Evolutionary conservation across 2,888 invertebrate species (phyloP), one percentile per base, ranked within the genome.

Genomic region (Leptopilina drosophilae): DNA sequence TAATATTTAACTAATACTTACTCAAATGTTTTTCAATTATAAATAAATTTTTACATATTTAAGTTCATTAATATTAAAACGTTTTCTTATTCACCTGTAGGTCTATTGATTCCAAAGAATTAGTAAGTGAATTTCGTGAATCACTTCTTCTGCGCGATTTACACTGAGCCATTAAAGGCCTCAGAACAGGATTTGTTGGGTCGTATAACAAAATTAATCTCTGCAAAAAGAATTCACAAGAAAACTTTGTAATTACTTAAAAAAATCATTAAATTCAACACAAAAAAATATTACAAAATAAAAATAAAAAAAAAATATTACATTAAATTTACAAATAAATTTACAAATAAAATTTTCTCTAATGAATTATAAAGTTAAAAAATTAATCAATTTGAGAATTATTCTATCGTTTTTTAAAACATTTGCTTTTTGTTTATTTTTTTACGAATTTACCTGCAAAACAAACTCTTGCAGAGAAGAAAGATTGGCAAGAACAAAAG

Each of bases 161-260:
- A 78, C 89, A 90, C n/a, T 91, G 90, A 83, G 92, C 89, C 77
- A 93, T 87, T 81, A 92, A 87, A 64, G 93, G 93, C 81, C 93
- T 88, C 64, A 93, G 90, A 81, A 92, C 89, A 65, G 94, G 93
- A 86, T 93, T 93, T 82, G 94, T 94, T 77, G 95, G 95, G 91
- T 95, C 94, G 85, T 95, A 93, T 77, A 94, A 92, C 64, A 92
- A 89, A 5, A 93, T 93, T 81, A 95, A 90, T 85, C 93, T 92
- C 88, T 93, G 89, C 14, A 66, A 77, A 33, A 65, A 80, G 64
- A 11, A 66, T 14, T 62, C 20, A 42, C 59, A 62, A 15, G 20
- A 67, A 75, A 75, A 5, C 3, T 33, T 33, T 33, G 33, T 33
- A 5, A 33, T 33, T 33, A 33, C 5, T 1, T 33, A 2, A 33